Percentiles rank a stretch among this genome's conserved stretches.
Conservation (phyloP, 2,797 vertebrate species). For the Dallia pectoralis region DNA sequence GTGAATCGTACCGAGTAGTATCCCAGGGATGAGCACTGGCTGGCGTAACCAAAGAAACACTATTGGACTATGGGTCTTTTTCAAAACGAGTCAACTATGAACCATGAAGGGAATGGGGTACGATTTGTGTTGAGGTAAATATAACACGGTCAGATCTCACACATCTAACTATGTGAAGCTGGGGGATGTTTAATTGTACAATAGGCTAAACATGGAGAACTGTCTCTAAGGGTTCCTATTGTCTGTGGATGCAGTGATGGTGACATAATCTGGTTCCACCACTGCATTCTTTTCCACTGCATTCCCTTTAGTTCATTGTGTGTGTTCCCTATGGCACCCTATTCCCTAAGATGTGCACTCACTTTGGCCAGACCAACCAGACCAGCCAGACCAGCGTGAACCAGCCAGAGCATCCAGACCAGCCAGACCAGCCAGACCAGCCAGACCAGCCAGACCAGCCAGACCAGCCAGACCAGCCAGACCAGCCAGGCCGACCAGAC, state of each 20-base stretch:
- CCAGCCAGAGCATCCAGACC: too few species aligned
- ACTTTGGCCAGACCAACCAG: too few species aligned
- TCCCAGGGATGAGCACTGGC: background rate
- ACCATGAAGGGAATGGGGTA: too few species aligned
- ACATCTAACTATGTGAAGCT: background rate
- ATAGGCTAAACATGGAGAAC: conserved; percentile 40
- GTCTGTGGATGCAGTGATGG: conserved; percentile 35
- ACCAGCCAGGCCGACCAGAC: too few species aligned
- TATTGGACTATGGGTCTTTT: background rate
- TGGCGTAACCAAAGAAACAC: background rate
- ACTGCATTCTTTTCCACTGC: too few species aligned
- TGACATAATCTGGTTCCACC: conserved; percentile 60
- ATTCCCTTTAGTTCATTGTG: background rate
- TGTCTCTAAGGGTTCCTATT: conserved; percentile 42
- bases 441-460: too few species aligned
- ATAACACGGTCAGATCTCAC: conserved; percentile 32
- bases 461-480: too few species aligned
- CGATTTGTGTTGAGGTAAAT: background rate
- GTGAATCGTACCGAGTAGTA: background rate
- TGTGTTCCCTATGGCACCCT: background rate
- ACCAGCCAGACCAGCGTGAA: too few species aligned
- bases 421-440: too few species aligned
- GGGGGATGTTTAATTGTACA: conserved; percentile 22
- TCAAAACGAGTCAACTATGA: background rate
- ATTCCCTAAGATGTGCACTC: background rate